phyloP scores from a whole-genome alignment of 2,113 vertebrate genomes.

The Callospermophilus lateralis region DNA sequence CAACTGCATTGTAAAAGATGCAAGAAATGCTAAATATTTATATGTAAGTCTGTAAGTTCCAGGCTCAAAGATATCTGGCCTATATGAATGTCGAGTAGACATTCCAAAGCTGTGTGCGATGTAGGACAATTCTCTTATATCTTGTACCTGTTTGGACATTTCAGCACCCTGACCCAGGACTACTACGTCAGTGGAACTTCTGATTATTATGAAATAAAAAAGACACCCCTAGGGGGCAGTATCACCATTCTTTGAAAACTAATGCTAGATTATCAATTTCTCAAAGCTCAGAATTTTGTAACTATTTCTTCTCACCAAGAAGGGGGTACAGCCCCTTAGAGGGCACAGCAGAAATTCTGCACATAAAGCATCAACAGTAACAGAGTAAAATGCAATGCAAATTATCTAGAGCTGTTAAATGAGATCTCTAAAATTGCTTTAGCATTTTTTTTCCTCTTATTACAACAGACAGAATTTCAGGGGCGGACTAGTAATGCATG shows the following conservation, averaged over 20 bases:
- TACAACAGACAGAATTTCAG: neutral
- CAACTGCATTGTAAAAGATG: constrained; percentile 23
- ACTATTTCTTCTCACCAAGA: neutral
- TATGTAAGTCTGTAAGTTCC: neutral
- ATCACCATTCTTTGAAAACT: neutral
- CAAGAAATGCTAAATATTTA: neutral
- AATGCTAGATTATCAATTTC: neutral
- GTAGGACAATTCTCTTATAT: neutral
- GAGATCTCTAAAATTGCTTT: neutral
- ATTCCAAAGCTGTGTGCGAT: neutral
- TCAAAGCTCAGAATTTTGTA: neutral
- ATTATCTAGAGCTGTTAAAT: neutral
- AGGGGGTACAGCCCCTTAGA: neutral
- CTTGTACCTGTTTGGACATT: neutral
- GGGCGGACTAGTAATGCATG: neutral
- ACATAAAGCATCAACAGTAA: neutral
- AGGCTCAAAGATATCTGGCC: neutral
- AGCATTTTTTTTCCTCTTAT: neutral
- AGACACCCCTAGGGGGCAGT: neutral
- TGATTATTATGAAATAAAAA: neutral
- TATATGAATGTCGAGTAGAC: neutral
- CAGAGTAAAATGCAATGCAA: too few species aligned
- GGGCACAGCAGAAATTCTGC: neutral
- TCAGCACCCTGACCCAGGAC: neutral
- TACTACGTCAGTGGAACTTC: neutral